Evolutionary conservation across 2,797 vertebrate species (phyloP), one percentile per base, ranked within the genome.

Genomic region (Dallia pectoralis): DNA sequence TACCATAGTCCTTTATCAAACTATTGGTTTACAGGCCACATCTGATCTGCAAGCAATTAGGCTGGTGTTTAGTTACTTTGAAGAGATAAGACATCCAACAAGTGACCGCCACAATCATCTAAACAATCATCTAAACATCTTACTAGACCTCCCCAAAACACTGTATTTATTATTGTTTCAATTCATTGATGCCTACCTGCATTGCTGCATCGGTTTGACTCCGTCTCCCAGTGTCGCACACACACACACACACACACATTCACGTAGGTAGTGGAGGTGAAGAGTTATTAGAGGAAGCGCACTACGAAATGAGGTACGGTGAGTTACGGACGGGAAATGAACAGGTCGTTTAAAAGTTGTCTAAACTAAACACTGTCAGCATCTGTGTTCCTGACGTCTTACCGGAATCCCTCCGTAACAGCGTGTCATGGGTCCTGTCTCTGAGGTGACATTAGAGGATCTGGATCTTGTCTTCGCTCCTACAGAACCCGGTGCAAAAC

Each of bases 301-400:
- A 27, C 25, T n/a, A 22, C 22, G 22, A 22, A 11, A 76, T 69
- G 70, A 81, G 67, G 77, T 69, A 71, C 67, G 47, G 67, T 87
- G 91, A 90, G 75, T 90, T 88, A 92, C 79, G 83, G 82, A 59
- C 84, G 79, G 91, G 90, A 91, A 93, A 82, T 76, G 30, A 79
- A 79, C n/a, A 78, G 82, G 79, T 59, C 53, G 22, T 89, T 87
- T 82, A 87, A 82, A 79, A 85, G 80, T 85, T 87, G 82, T 91
- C 89, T 81, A 92, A 93, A 93, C 89, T 82, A 92, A 93, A 93
- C 89, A 92, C 81, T 91, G 91, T 91, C 91, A 88, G 86, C 68
- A 66, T 56, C 22, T 25, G 22, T 81, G 86, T 90, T 91, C 85
- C 90, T 87, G 88, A 73, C 67, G 53, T 56, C 84, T 66, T 74